phyloP scores from a whole-genome alignment of 2,888 invertebrate species.

The Amitus sp. region DNA sequence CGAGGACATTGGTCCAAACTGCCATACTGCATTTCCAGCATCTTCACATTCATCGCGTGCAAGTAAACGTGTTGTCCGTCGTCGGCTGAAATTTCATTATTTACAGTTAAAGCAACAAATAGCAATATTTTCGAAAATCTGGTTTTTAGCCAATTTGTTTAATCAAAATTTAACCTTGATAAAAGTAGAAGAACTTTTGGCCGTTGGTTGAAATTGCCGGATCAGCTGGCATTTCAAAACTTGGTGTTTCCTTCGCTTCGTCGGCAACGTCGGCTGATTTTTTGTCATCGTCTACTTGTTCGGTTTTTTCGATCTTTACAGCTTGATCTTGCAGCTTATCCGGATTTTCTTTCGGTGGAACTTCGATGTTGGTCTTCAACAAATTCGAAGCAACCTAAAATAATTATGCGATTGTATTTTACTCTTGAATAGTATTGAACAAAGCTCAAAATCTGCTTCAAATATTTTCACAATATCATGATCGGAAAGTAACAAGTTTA shows the following conservation, averaged over 20 bases:
- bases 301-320: conserved; percentile 4
- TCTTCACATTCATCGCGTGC: conserved; percentile 89
- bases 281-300: conserved; percentile 26
- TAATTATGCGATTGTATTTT: no score
- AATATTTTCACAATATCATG: no score
- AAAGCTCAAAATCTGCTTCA: no score
- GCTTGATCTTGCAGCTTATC: conserved; percentile 14
- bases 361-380: conserved; percentile 5
- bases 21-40: conserved; percentile 89
- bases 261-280: conserved; percentile 2
- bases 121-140: background rate
- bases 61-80: conserved; percentile 95
- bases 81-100: conserved; percentile 75
- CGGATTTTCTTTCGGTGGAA: conserved; percentile 8
- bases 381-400: background rate
- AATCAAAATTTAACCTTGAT: conserved; percentile 74
- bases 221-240: conserved; percentile 17
- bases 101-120: conserved; percentile 16
- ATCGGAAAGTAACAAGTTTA: no score
- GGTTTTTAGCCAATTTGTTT: no score
- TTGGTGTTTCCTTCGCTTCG: background rate
- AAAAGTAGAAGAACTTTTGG: conserved; percentile 79
- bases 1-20: conserved; percentile 81
- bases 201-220: conserved; percentile 38
- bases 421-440: no score